Evolutionary conservation across 2,888 invertebrate species (phyloP).

Genomic region (Ptilodon capucinus): DNA sequence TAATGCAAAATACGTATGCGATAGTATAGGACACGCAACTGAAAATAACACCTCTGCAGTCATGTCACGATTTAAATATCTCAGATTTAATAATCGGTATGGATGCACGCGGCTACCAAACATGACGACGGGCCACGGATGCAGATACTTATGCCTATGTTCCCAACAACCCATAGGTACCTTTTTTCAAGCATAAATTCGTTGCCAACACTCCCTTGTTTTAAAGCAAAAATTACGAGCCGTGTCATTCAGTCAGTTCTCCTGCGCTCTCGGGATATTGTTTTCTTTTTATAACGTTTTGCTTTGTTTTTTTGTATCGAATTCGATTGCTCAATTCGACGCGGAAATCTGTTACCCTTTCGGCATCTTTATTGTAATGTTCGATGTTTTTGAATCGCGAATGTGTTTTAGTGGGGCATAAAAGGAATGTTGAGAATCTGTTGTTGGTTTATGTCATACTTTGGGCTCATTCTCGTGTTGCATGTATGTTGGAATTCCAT

Average conservation of each 20-base stretch:
- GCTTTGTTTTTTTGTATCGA: constrained; percentile 13
- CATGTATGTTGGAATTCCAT: neutral
- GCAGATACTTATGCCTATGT: too few relatives aligned
- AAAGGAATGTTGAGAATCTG: constrained; percentile 1
- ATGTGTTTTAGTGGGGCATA: constrained; percentile 4
- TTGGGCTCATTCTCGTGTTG: neutral
- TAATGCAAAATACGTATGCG: too few relatives aligned
- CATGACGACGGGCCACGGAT: too few relatives aligned
- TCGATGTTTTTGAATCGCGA: constrained; percentile 15
- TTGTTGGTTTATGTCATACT: neutral
- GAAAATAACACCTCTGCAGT: too few relatives aligned
- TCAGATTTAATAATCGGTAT: too few relatives aligned
- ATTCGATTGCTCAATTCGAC: constrained; percentile 30
- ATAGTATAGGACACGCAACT: too few relatives aligned
- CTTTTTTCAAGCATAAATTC: too few relatives aligned
- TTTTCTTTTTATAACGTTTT: too few relatives aligned
- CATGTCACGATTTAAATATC: too few relatives aligned
- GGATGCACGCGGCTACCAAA: too few relatives aligned
- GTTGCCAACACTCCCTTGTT: too few relatives aligned
- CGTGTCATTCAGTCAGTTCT: constrained; percentile 31
- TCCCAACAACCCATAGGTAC: too few relatives aligned
- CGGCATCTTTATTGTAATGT: constrained; percentile 26
- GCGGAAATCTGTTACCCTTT: constrained; percentile 22
- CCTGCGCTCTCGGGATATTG: constrained; percentile 6
- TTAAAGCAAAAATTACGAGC: constrained; percentile 58